Percentiles rank a stretch among this genome's conserved stretches.
These are phyloP conservation scores for Cryptomyrus ogoouensis DNA, from an alignment of 2,113 vertebrate genomes.

Conservation along the genomic window DNA sequence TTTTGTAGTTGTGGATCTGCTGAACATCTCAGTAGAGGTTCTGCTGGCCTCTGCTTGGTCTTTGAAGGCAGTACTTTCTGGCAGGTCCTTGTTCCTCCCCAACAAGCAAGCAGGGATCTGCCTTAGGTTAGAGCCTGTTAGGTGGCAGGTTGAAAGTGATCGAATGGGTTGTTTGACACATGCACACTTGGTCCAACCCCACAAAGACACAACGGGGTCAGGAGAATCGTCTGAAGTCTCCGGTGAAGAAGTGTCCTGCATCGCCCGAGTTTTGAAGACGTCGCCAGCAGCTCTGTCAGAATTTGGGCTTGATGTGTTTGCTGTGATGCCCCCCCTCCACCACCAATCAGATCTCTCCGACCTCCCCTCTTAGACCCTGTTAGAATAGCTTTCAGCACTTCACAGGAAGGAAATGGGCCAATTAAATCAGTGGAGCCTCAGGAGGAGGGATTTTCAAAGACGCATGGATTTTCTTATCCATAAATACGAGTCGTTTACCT, in stretches of 20 bases:
- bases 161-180: slow-evolving; percentile 34
- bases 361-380: slow-evolving; percentile 27
- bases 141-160: slow-evolving; percentile 32
- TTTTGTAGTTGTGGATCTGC: background rate
- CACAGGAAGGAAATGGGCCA: slow-evolving; percentile 39
- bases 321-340: slow-evolving; percentile 24
- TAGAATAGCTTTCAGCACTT: slow-evolving; percentile 38
- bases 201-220: slow-evolving; percentile 21
- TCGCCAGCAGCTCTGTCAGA: slow-evolving; percentile 32
- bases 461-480: slow-evolving; percentile 37
- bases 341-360: slow-evolving; percentile 38
- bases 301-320: slow-evolving; percentile 33
- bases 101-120: slow-evolving; percentile 28
- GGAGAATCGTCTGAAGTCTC: slow-evolving; percentile 19
- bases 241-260: slow-evolving; percentile 28
- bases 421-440: slow-evolving; percentile 34
- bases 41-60: background rate
- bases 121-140: slow-evolving; percentile 27
- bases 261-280: slow-evolving; percentile 32
- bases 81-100: background rate
- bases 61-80: slow-evolving; percentile 15
- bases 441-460: slow-evolving; percentile 5
- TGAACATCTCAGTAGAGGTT: background rate
- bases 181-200: slow-evolving; percentile 27
- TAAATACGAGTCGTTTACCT: slow-evolving; percentile 35